Evolutionary conservation across 1,140 invertebrate genomes (phyloP).

Genomic region (Oryctes rhinoceros): DNA sequence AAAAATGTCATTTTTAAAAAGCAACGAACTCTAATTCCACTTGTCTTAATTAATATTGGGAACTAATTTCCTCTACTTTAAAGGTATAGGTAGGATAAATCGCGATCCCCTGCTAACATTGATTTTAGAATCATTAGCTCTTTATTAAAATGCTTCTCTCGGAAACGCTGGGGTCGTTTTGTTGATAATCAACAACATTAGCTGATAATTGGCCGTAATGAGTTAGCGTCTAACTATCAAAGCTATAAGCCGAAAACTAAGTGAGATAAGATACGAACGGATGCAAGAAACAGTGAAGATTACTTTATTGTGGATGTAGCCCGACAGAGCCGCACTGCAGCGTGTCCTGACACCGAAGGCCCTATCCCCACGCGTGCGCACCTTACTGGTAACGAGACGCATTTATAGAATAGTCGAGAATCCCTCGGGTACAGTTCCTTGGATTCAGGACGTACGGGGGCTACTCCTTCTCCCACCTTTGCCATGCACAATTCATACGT

Average conservation of each 20-base stretch:
- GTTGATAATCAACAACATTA: constrained; percentile 19
- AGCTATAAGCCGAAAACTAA: neutral
- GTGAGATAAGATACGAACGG: constrained; percentile 21
- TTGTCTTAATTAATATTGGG: no score
- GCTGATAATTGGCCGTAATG: constrained; percentile 25
- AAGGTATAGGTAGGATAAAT: neutral
- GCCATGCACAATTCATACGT: constrained; percentile 51
- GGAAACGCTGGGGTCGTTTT: neutral
- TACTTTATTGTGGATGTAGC: constrained; percentile 47
- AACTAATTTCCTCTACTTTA: neutral
- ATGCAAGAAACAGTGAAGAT: constrained; percentile 21
- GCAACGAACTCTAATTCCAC: no score
- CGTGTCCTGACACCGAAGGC: constrained; percentile 34
- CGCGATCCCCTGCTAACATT: neutral
- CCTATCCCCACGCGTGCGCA: constrained; percentile 40
- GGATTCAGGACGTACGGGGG: constrained; percentile 48
- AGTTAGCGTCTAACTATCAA: constrained; percentile 7
- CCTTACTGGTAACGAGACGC: constrained; percentile 45
- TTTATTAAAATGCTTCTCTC: neutral
- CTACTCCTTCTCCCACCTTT: constrained; percentile 44
- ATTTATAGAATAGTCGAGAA: constrained; percentile 49
- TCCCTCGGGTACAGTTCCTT: constrained; percentile 51
- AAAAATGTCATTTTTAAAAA: no score
- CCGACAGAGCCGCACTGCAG: constrained; percentile 50
- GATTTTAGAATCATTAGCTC: neutral